phyloP scores from a whole-genome alignment of 2,888 invertebrate genomes.

The Hypomecis atomaria region DNA sequence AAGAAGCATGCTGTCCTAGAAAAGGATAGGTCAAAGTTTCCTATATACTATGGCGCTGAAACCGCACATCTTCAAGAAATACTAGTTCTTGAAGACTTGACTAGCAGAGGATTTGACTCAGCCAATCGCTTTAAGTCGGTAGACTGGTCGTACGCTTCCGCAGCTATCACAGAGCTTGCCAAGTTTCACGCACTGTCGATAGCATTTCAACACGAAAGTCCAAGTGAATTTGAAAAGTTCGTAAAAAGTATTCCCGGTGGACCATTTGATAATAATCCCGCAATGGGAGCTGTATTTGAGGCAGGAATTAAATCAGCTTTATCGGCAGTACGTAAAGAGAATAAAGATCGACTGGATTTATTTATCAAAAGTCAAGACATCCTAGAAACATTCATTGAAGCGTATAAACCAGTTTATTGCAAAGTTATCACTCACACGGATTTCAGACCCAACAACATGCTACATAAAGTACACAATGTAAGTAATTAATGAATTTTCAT shows the following conservation, averaged over 20 bases:
- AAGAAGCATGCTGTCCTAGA: conserved; percentile 47
- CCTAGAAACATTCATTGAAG: not conserved
- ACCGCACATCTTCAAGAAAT: conserved; percentile 43
- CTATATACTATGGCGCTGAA: conserved; percentile 52
- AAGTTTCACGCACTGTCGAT: conserved; percentile 66
- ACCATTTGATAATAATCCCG: conserved; percentile 27
- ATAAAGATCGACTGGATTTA: not conserved
- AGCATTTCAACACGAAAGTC: conserved; percentile 57
- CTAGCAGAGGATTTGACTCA: conserved; percentile 46
- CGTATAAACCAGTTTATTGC: not conserved
- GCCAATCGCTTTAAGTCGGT: conserved; percentile 49
- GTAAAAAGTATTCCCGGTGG: not conserved
- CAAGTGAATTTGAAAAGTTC: conserved; percentile 44
- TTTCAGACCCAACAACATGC: not conserved
- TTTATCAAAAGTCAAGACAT: not conserved
- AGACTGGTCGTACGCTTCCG: conserved; percentile 54
- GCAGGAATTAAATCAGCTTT: conserved; percentile 15
- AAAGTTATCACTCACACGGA: not conserved
- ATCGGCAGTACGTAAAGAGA: conserved; percentile 31
- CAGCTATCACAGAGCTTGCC: conserved; percentile 38
- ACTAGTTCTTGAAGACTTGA: conserved; percentile 59
- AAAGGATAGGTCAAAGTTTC: conserved; percentile 48
- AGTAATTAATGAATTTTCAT: no score
- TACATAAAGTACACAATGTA: no score
- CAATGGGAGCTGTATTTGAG: conserved; percentile 8